Evolutionary conservation across 2,888 invertebrate genomes (phyloP).

Genomic region (Dioctria rufipes): DNA sequence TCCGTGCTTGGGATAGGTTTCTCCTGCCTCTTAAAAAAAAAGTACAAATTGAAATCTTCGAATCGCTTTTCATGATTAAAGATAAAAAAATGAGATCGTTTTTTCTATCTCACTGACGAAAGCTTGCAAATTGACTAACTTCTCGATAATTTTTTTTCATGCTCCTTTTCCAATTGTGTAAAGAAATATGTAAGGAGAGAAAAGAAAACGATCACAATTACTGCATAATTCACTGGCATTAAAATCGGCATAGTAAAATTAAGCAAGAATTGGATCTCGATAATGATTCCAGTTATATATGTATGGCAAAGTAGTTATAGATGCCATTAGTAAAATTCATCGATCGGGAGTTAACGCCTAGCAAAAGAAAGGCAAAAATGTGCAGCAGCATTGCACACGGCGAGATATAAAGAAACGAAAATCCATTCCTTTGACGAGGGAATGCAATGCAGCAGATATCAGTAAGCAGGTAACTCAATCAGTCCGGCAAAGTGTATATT

Average conservation of each 20-base stretch:
- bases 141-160: too few relatives aligned
- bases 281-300: constrained; percentile 33
- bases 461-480: constrained; percentile 60
- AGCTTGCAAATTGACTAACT: too few relatives aligned
- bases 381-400: constrained; percentile 34
- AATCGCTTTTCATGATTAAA: too few relatives aligned
- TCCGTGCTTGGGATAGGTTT: too few relatives aligned
- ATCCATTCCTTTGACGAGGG: constrained; percentile 35
- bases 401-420: constrained; percentile 37
- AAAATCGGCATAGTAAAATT: constrained; percentile 15
- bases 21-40: too few relatives aligned
- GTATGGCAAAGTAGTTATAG: too few relatives aligned
- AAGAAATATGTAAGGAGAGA: too few relatives aligned
- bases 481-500: constrained; percentile 62
- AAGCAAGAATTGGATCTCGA: constrained; percentile 32
- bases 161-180: too few relatives aligned
- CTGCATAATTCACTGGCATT: constrained; percentile 35
- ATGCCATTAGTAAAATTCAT: not conserved
- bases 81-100: too few relatives aligned
- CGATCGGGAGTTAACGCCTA: constrained; percentile 10
- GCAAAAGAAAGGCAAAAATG: constrained; percentile 12
- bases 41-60: too few relatives aligned
- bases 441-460: constrained; percentile 23
- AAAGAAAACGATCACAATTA: not conserved
- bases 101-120: too few relatives aligned